Percentiles rank a stretch among this genome's conserved stretches.
These are phyloP conservation scores for Eutrigla gurnardus DNA, from an alignment of 2,797 vertebrate species.

Conservation along the genomic window DNA sequence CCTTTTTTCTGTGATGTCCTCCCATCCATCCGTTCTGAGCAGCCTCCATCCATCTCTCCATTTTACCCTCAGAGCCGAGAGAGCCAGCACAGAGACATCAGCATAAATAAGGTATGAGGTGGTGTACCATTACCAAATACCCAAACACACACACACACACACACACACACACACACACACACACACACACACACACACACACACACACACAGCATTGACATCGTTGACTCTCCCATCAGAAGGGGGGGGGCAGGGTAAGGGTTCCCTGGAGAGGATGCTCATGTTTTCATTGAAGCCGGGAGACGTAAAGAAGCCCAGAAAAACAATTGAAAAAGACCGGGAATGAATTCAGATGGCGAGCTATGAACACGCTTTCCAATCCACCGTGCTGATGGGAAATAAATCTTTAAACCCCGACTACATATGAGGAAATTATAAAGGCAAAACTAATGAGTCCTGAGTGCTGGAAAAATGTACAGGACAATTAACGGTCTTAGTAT, in stretches of 20 bases:
- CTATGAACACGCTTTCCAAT: neutral
- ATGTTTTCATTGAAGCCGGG: conserved; percentile 44
- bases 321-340: conserved; percentile 33
- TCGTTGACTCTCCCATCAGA: conserved; percentile 27
- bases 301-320: conserved; percentile 27
- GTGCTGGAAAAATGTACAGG: conserved; percentile 17
- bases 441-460: neutral
- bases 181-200: conserved; percentile 9
- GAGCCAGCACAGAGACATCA: conserved; percentile 55
- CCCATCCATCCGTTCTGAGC: conserved; percentile 11
- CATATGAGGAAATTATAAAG: conserved; percentile 20
- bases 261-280: conserved; percentile 42
- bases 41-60: conserved; percentile 32
- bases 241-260: conserved; percentile 25
- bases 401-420: conserved; percentile 9
- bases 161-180: conserved; percentile 29
- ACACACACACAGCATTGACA: conserved; percentile 22
- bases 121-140: conserved; percentile 58
- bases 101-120: conserved; percentile 73
- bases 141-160: conserved; percentile 24
- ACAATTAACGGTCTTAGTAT: neutral
- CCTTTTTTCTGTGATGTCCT: conserved; percentile 5
- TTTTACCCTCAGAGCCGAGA: conserved; percentile 43
- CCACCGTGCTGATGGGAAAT: neutral
- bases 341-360: conserved; percentile 11